Conservation (phyloP, 2,113 vertebrate species). For the Rostratula benghalensis region DNA sequence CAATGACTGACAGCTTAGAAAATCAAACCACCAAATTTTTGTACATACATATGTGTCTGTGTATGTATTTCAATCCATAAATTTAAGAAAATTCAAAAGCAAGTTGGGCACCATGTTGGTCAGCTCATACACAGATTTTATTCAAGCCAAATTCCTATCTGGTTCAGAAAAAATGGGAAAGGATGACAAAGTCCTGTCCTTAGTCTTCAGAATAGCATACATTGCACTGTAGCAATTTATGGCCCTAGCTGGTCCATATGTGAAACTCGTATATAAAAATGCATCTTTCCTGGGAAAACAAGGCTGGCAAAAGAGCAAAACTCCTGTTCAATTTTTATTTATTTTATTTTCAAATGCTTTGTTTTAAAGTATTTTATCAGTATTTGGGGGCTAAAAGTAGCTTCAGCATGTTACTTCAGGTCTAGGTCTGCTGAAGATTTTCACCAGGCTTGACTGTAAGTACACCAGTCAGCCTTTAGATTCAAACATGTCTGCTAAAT, state of each 20-base stretch:
- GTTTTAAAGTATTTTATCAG: conserved; percentile 3
- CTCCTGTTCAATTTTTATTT: neutral
- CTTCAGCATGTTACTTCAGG: neutral
- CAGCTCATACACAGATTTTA: neutral
- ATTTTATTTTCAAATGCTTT: neutral
- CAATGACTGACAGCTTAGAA: neutral
- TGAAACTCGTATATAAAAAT: neutral
- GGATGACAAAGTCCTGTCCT: neutral
- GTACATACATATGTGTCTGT: neutral
- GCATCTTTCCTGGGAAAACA: neutral
- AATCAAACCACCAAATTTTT: neutral
- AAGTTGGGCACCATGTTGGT: neutral
- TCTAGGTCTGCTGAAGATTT: neutral
- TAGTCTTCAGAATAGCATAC: neutral
- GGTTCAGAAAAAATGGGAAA: neutral
- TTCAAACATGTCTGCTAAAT: neutral
- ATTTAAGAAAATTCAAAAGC: neutral
- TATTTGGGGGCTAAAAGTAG: neutral
- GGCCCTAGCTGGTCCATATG: neutral
- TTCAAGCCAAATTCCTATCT: neutral
- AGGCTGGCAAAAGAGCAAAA: neutral
- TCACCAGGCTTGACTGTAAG: neutral
- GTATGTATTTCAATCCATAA: neutral
- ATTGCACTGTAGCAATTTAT: neutral
- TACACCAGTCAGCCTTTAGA: neutral